Base-by-base conservation (phyloP, 2,113 vertebrate species). In the Takifugu flavidus region DNA sequence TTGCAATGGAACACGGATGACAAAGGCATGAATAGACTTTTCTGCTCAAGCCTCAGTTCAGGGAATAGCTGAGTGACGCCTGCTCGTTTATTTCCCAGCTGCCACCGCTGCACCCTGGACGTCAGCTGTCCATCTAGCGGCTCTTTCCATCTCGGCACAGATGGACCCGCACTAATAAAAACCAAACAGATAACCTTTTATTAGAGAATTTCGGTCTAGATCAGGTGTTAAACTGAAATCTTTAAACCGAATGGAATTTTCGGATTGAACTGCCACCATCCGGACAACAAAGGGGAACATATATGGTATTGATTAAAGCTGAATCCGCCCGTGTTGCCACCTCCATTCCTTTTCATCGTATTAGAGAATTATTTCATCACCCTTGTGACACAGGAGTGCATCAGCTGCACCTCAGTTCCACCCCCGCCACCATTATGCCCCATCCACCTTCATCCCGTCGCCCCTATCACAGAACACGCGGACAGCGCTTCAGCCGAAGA, bases 381-480 rank as follows among this genome's bases (percentile, higher is more conserved):
- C 53, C 43, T 57, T 66, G 63, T 74, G 53, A 74, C 51, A 27
- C 13, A 27, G 15, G 47, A 53, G 69, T 44, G 54, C 29, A 72
- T 62, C 8, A 68, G 67, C 47, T 69, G 6, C 54, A 49, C 64
- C 53, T 59, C 34, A 28, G 56, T 47, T 34, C 46, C 51, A 10
- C 26, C 49, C 29, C 13, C 46, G 11, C 62, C 53, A 25, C 51
- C 47, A 49, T 51, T 45, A 50, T 50, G 5, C 27, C 47, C 34
- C 12, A 49, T 13, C 64, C 52, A 26, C 55, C 47, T 45, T 51
- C 56, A 50, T 49, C 64, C 58, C 64, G 60, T 44, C 51, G 49
- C 62, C 80, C 47, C 77, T 62, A 55, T 79, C 74, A 80, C 72
- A 62, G 64, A 79, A 76, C 65, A 74, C 72, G 76, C 62, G 74